Conservation (phyloP, 2,888 invertebrate species). For the Trimorus sp. region DNA sequence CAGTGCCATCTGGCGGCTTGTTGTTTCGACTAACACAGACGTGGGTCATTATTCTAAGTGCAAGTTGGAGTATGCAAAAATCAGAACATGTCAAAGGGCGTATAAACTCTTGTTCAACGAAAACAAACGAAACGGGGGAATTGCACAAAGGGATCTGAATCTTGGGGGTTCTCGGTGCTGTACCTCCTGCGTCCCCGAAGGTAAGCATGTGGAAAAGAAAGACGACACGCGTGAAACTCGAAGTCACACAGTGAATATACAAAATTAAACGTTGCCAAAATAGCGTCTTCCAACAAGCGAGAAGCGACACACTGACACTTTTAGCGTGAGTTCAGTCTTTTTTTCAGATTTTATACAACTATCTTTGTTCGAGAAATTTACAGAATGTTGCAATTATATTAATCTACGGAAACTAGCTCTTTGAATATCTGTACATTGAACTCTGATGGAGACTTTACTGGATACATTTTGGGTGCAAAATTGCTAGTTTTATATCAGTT, state of each 20-base stretch:
- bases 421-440: no score
- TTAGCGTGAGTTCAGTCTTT: constrained; percentile 27
- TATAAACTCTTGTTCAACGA: constrained; percentile 1
- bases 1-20: background rate
- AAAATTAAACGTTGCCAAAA: constrained; percentile 54
- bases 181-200: constrained; percentile 80
- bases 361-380: no score
- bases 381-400: no score
- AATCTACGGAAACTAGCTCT: no score
- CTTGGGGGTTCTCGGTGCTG: constrained; percentile 71
- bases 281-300: constrained; percentile 60
- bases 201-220: constrained; percentile 79
- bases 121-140: constrained; percentile 17
- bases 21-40: background rate
- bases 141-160: constrained; percentile 26
- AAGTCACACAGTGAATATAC: constrained; percentile 64
- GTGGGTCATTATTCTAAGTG: constrained; percentile 21
- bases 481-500: background rate
- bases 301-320: constrained; percentile 68
- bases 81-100: constrained; percentile 14
- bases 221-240: constrained; percentile 76
- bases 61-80: constrained; percentile 26
- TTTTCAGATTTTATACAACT: no score
- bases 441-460: no score
- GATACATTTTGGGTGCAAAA: background rate